Base-by-base conservation (phyloP, 2,113 vertebrate genomes). In the Oreamnos americanus region DNA sequence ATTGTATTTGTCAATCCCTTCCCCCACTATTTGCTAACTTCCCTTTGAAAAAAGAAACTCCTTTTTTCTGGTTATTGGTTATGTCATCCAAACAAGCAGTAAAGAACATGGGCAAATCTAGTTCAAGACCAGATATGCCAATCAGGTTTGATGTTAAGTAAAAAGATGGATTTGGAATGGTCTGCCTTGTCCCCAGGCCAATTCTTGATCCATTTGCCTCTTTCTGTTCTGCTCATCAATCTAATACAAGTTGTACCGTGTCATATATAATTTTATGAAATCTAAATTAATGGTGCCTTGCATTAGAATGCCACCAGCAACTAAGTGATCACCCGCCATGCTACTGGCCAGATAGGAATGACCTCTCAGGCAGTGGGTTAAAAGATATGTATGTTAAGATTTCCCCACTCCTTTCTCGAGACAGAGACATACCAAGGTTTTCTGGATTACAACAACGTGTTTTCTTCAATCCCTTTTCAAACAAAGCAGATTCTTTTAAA, bases 61-160 rank as follows among this genome's bases (percentile, higher is more conserved):
- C 62, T 57, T 57, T 36, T 33, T 57, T 43, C 33, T 57, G 19
- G 19, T 28, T 62, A 15, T 91, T 94, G 15, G 60, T 91, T 83
- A 39, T 36, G 39, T 36, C 14, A 21, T n/a, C 36, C 67, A 79
- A 60, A 62, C 36, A 43, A 76, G 92, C 93, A 92, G 55, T 16
- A 91, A 82, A 95, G 17, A 86, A 23, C 53, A 33, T 58, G 36
- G 79, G 81, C 2, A 64, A 28, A 25, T 94, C 86, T 79, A 57
- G 57, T 93, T 76, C 83, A 89, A 86, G 94, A 94, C 28, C 76
- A 36, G 78, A 30, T 82, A 53, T 91, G 96, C 96, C 94, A 60
- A n/a, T 98, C 96, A 93, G 88, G 92, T 95, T 43, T 10, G 94
- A 90, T 51, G 84, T 87, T 96, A 88, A 98, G 96, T 98, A 92